Evolutionary conservation across 2,797 vertebrate genomes (phyloP).

Genomic region (Darevskia nairensis): DNA sequence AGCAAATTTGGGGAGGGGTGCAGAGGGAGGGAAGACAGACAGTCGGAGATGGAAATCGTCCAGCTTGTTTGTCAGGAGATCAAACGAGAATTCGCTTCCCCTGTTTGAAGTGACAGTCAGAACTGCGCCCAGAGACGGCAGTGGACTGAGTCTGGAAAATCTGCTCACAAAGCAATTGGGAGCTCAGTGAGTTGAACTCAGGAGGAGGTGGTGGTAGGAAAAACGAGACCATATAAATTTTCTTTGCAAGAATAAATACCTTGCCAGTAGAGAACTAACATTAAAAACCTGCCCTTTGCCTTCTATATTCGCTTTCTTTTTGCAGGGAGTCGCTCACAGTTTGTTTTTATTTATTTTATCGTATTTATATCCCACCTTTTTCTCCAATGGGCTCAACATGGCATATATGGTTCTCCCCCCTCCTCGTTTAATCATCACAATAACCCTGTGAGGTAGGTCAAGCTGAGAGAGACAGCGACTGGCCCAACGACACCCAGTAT

Average conservation of each 20-base stretch:
- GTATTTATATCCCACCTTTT: too few species aligned
- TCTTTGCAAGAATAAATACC: too few species aligned
- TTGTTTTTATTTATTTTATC: not conserved
- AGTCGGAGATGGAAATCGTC: not conserved
- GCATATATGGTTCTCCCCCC: too few species aligned
- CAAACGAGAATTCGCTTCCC: slow-evolving; percentile 60
- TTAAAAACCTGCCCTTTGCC: not conserved
- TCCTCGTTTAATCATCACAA: too few species aligned
- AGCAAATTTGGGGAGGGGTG: not conserved
- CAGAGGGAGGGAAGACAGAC: not conserved
- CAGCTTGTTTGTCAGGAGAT: slow-evolving; percentile 29
- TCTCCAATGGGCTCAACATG: too few species aligned
- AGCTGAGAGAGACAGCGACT: too few species aligned
- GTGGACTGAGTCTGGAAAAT: not conserved
- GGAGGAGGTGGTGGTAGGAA: not conserved
- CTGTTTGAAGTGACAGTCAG: not conserved
- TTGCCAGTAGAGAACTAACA: too few species aligned
- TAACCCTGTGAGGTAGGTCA: too few species aligned
- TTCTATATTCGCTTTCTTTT: not conserved
- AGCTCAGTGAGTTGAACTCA: not conserved
- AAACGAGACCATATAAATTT: not conserved
- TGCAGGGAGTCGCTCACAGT: not conserved
- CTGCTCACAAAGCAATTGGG: too few species aligned
- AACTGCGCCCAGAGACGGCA: not conserved
- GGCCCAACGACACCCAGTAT: too few species aligned